Conservation (phyloP, 2,888 invertebrate genomes). For the Lymantria monacha region DNA sequence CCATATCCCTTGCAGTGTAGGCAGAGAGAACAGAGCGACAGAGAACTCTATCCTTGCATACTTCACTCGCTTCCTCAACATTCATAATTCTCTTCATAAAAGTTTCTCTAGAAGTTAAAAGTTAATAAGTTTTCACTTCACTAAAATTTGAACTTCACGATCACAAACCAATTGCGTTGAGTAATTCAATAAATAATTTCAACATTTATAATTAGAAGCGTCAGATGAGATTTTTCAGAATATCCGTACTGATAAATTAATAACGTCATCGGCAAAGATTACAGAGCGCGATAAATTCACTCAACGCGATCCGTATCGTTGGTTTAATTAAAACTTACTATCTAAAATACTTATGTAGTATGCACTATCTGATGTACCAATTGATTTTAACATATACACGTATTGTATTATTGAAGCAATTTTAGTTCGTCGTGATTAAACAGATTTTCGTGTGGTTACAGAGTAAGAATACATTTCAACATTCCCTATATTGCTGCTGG, state of each 20-base stretch:
- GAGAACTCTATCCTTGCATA: too few species aligned
- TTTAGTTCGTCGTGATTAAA: conserved; percentile 7
- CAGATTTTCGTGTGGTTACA: too few species aligned
- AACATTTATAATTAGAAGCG: conserved; percentile 12
- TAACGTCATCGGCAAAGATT: conserved; percentile 35
- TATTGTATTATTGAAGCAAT: conserved; percentile 14
- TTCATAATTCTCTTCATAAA: too few species aligned
- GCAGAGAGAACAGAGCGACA: too few species aligned
- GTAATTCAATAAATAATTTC: background rate
- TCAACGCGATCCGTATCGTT: conserved; percentile 31
- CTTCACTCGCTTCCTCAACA: too few species aligned
- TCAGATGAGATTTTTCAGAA: conserved; percentile 20
- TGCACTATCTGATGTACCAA: background rate
- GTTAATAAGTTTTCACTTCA: too few species aligned
- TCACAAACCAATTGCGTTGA: too few species aligned
- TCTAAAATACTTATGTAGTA: conserved; percentile 18
- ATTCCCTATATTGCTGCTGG: too few species aligned
- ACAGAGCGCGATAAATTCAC: conserved; percentile 37
- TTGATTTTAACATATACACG: background rate
- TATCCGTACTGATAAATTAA: conserved; percentile 28
- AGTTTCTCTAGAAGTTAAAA: too few species aligned
- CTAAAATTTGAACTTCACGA: too few species aligned
- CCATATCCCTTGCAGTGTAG: too few species aligned
- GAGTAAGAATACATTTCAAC: too few species aligned
- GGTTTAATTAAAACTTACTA: conserved; percentile 43